A percentile compares a stretch with the other conserved stretches of the same genome.
Conservation (phyloP, 1,140 invertebrate species). For the Orius insidiosus region DNA sequence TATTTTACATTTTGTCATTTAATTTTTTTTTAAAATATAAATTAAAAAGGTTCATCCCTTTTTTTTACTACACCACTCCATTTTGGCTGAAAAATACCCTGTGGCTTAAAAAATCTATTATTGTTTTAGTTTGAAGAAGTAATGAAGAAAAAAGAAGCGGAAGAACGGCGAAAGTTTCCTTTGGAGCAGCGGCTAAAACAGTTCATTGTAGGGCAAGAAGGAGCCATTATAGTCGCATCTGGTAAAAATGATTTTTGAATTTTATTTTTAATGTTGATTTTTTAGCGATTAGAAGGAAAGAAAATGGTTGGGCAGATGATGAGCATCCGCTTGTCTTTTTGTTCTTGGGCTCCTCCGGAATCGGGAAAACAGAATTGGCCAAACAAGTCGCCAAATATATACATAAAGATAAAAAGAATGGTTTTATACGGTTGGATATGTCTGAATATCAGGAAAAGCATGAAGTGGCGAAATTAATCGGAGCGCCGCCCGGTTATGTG, state of each 20-base stretch:
- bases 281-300: slow-evolving; percentile 69
- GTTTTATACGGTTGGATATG: slow-evolving; percentile 86
- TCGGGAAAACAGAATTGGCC: slow-evolving; percentile 87
- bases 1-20: no score
- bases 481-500: slow-evolving; percentile 83
- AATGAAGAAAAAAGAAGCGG: slow-evolving; percentile 40
- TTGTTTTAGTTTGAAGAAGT: slow-evolving; percentile 31
- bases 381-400: slow-evolving; percentile 73
- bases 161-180: slow-evolving; percentile 71
- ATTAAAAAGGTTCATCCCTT: no score
- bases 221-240: slow-evolving; percentile 69
- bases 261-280: slow-evolving; percentile 11
- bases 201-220: slow-evolving; percentile 77
- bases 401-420: slow-evolving; percentile 57
- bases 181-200: slow-evolving; percentile 72
- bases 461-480: slow-evolving; percentile 82
- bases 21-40: no score
- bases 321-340: slow-evolving; percentile 85
- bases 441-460: slow-evolving; percentile 91
- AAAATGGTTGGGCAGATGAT: slow-evolving; percentile 81
- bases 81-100: background rate
- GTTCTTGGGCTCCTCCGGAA: slow-evolving; percentile 86
- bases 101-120: slow-evolving; percentile 7
- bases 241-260: slow-evolving; percentile 29
- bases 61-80: no score